Conservation (phyloP, 2,113 vertebrate species). For the Pyxicephalus adspersus region DNA sequence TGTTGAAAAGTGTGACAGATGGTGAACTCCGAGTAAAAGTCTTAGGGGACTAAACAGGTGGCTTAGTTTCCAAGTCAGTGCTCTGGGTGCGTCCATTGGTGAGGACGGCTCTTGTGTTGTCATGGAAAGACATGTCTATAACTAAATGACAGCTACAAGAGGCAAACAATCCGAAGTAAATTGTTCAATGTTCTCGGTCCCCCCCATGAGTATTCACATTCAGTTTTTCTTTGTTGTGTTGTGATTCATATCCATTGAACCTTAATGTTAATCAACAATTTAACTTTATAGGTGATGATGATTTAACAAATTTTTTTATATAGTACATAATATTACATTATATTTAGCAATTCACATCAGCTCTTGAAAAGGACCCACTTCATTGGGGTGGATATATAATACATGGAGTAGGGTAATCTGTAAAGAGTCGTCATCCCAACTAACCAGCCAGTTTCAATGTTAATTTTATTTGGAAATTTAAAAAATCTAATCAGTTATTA, state of each 20-base stretch:
- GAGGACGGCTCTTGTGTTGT: constrained; percentile 26
- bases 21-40: constrained; percentile 34
- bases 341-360: too few species aligned
- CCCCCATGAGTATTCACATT: not conserved
- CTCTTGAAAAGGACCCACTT: too few species aligned
- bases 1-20: constrained; percentile 34
- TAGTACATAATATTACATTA: too few species aligned
- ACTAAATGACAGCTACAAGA: constrained; percentile 16
- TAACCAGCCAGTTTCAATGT: too few species aligned
- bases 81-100: constrained; percentile 13
- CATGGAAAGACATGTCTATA: constrained; percentile 36
- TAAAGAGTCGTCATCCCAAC: too few species aligned
- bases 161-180: constrained; percentile 16
- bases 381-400: too few species aligned
- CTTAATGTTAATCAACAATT: not conserved
- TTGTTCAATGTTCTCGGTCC: not conserved
- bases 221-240: not conserved
- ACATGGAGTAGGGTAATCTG: too few species aligned
- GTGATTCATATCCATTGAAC: not conserved
- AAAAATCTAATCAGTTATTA: too few species aligned
- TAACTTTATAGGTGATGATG: too few species aligned
- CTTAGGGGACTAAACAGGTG: constrained; percentile 38
- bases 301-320: too few species aligned
- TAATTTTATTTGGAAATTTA: too few species aligned
- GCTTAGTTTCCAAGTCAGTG: constrained; percentile 49